These are phyloP conservation scores for Canis aureus DNA, from an alignment of 2,113 vertebrate species.

Conservation along the genomic window DNA sequence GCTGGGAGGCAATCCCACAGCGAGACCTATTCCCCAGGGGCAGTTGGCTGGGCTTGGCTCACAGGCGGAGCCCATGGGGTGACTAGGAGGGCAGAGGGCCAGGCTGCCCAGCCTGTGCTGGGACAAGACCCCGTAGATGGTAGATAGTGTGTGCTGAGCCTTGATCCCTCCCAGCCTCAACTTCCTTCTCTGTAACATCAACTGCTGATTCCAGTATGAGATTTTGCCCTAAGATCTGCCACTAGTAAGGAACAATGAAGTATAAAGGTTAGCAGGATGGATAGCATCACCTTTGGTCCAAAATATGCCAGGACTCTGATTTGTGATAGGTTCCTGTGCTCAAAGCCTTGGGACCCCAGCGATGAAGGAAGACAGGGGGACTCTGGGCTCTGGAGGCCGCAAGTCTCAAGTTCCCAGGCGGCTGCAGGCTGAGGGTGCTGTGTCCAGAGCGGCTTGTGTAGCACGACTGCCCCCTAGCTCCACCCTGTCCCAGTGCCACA, in stretches of 20 bases:
- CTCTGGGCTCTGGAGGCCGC: neutral
- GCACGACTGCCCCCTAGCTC: constrained; percentile 46
- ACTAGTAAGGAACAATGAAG: neutral
- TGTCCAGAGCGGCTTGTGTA: neutral
- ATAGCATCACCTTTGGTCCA: neutral
- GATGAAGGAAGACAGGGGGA: neutral
- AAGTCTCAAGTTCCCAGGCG: neutral
- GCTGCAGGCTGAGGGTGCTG: neutral
- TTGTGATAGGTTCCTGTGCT: neutral
- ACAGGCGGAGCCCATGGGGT: neutral
- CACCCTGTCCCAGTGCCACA: accelerated
- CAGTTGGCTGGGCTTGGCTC: neutral
- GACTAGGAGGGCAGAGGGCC: accelerated
- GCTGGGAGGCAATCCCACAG: neutral
- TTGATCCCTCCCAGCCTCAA: too few relatives aligned
- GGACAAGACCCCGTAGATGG: neutral
- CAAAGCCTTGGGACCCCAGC: accelerated
- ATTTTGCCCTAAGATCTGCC: accelerated
- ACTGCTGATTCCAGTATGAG: neutral
- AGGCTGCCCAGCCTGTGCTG: neutral
- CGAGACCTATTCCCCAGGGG: neutral
- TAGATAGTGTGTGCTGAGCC: too few relatives aligned
- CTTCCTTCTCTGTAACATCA: neutral
- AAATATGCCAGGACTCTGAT: neutral
- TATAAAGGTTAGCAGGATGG: neutral